Evolutionary conservation across 2,113 vertebrate genomes (phyloP).

Genomic region (Electrona antarctica): DNA sequence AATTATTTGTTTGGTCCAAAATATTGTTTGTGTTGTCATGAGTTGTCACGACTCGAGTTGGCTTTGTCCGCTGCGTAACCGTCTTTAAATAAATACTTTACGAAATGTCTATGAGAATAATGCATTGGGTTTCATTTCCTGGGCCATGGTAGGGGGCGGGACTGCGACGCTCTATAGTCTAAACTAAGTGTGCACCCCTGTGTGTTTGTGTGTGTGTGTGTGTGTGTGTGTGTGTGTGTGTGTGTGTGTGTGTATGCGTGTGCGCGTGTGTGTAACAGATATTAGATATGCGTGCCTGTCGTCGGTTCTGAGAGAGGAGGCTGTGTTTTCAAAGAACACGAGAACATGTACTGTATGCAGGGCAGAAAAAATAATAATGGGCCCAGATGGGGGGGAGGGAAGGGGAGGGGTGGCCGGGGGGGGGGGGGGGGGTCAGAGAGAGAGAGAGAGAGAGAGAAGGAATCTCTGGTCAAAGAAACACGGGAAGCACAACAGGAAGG

Average conservation of each 20-base stretch:
- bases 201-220: constrained; percentile 2
- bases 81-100: no score
- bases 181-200: not conserved
- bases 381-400: not conserved
- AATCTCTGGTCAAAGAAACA: constrained; percentile 77
- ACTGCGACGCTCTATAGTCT: no score
- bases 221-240: constrained; percentile 12
- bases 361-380: constrained; percentile 49
- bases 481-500: constrained; percentile 83
- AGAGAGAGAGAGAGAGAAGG: constrained; percentile 63
- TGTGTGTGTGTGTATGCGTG: constrained; percentile 1
- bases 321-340: no score
- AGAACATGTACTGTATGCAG: not conserved
- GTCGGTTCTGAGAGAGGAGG: not conserved
- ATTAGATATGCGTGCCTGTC: no score
- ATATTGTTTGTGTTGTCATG: no score
- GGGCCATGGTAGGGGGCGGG: no score
- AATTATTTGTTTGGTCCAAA: no score
- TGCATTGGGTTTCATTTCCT: no score
- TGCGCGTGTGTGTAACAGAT: not conserved
- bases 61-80: no score
- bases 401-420: no score
- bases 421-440: constrained; percentile 47
- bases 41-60: no score
- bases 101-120: no score